Conservation (phyloP, 2,113 vertebrate species). For the Mirza zaza region DNA sequence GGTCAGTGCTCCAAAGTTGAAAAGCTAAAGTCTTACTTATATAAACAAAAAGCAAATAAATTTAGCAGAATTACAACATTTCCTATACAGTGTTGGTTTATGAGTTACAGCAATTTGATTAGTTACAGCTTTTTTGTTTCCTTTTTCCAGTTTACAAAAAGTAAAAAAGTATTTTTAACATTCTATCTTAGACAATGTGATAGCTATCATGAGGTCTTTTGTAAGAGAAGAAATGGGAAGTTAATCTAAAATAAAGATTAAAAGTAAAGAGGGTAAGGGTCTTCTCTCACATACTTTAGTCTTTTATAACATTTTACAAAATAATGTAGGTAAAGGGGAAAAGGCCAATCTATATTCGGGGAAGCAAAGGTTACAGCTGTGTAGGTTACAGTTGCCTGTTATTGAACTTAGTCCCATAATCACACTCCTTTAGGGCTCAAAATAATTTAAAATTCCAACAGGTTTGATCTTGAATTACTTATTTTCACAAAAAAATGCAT, state of each 20-base stretch:
- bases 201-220: not conserved
- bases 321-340: not conserved
- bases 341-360: not conserved
- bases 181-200: not conserved
- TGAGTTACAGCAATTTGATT: too few species aligned
- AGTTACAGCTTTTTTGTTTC: not conserved
- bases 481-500: not conserved
- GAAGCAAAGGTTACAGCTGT: not conserved
- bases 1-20: too few species aligned
- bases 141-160: not conserved
- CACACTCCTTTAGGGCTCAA: not conserved
- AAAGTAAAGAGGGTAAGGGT: not conserved
- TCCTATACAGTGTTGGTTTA: too few species aligned
- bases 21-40: too few species aligned
- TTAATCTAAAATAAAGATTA: not conserved
- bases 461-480: not conserved
- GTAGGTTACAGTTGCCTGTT: not conserved
- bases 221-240: not conserved
- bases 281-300: not conserved
- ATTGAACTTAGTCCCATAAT: not conserved
- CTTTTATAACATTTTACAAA: not conserved
- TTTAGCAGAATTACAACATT: too few species aligned
- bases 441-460: not conserved
- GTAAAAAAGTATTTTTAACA: not conserved
- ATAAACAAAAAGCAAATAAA: too few species aligned